These are phyloP conservation scores for Manis pentadactyla DNA, from an alignment of 2,797 vertebrate species.

Conservation along the genomic window DNA sequence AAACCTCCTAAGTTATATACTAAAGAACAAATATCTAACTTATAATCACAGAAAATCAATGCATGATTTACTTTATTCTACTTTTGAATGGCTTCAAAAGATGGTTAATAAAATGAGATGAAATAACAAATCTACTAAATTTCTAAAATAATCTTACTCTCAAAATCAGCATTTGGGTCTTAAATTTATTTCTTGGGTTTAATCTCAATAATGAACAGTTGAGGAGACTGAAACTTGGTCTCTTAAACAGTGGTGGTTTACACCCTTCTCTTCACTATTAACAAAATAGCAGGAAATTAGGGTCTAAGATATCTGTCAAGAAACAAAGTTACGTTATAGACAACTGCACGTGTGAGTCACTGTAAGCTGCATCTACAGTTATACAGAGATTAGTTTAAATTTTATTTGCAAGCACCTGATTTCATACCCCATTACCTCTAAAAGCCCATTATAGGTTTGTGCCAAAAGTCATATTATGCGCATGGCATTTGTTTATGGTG, in stretches of 20 bases:
- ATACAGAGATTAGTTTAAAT: not conserved
- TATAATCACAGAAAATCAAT: slow-evolving; percentile 62
- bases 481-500: not conserved
- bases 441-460: not conserved
- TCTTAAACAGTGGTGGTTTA: not conserved
- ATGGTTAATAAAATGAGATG: not conserved
- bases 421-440: not conserved
- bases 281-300: not conserved
- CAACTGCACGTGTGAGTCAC: not conserved
- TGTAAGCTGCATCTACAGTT: not conserved
- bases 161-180: not conserved
- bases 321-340: not conserved
- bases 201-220: not conserved
- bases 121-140: not conserved
- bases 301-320: not conserved
- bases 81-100: not conserved
- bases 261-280: not conserved
- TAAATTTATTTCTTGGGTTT: not conserved
- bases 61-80: not conserved
- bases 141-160: not conserved
- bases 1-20: slow-evolving; percentile 41
- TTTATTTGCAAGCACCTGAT: not conserved
- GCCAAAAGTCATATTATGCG: not conserved
- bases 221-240: not conserved
- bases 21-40: slow-evolving; percentile 60